Conservation (phyloP, 2,113 vertebrate species). For the Cryptomyrus ogoouensis region DNA sequence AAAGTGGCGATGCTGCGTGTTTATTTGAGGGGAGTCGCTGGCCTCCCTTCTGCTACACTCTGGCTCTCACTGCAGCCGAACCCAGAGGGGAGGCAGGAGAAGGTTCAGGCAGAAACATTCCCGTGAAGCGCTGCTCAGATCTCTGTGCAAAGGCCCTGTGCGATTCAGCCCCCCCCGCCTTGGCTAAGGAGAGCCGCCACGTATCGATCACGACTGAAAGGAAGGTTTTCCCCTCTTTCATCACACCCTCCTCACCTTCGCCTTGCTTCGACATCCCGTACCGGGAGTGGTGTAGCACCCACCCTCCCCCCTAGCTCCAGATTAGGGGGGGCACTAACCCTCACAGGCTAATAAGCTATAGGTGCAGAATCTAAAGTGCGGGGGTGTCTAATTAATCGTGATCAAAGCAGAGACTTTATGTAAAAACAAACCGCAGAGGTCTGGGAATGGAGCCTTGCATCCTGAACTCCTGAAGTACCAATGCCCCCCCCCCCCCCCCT, state of each 20-base stretch:
- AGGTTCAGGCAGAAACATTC: constrained; percentile 28
- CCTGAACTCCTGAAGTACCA: constrained; percentile 43
- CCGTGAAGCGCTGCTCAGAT: constrained; percentile 64
- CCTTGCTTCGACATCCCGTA: constrained; percentile 49
- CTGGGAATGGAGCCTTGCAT: constrained; percentile 32
- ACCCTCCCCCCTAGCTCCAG: constrained; percentile 71
- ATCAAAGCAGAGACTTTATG: constrained; percentile 65
- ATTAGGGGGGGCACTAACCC: constrained; percentile 56
- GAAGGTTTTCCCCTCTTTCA: constrained; percentile 50
- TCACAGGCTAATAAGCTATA: constrained; percentile 54
- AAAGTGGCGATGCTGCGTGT: background rate
- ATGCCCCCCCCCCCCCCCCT: constrained; percentile 23
- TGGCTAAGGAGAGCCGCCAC: constrained; percentile 52
- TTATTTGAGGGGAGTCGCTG: constrained; percentile 12
- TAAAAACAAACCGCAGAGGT: constrained; percentile 67
- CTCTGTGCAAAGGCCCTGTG: constrained; percentile 64
- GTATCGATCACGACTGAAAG: constrained; percentile 63
- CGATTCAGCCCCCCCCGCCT: constrained; percentile 53
- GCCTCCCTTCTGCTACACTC: constrained; percentile 43
- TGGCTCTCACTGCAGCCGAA: constrained; percentile 25
- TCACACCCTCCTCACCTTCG: constrained; percentile 61
- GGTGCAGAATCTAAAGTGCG: constrained; percentile 51
- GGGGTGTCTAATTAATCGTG: constrained; percentile 65
- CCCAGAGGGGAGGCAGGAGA: constrained; percentile 21
- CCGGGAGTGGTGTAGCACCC: constrained; percentile 72